Evolutionary conservation across 2,797 vertebrate species (phyloP), one percentile per base, ranked within the genome.

Genomic region (Notolepis coatsorum): DNA sequence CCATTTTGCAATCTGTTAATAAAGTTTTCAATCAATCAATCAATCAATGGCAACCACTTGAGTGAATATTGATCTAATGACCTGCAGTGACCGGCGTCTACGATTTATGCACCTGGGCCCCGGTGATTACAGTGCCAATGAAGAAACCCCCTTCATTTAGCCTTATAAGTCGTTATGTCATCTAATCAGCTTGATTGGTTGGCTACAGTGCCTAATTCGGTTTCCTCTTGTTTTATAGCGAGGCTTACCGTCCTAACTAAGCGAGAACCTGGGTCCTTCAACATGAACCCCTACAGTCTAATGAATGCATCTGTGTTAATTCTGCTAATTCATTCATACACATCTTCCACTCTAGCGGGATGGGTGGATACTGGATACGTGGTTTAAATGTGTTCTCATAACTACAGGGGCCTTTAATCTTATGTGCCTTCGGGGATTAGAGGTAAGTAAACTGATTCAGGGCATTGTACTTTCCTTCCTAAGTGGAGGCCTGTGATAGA

Each of bases 361-460:
- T 43, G 18, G 23, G 33, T 30, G 25, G 18, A 17, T 38, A 57
- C 30, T 9, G 10, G n/a, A 58, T 57, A 27, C 43, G 45, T 8
- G 21, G 53, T 25, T 28, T 30, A 47, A 28, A 43, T 43, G 35
- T 37, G 25, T 38, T 42, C 42, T 47, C 23, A 17, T 50, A 42
- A 42, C 48, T 37, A 33, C 17, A 25, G 46, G 28, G 17, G 23
- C 20, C 37, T 41, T 65, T 50, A 49, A 65, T 50, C 53, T 33
- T 24, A 23, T 17, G 38, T 25, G 53, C 20, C 27, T 39, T n/a
- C 18, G 17, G 45, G 27, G 25, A n/a, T 20, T 27, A 63, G 7
- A 5, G 37, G 35, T 17, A 10, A 38, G 33, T 37, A 37, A 37
- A 37, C 31, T 23, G 31, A 12, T 51, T 53, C 5, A 53, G 5